A percentile compares a stretch with the other conserved stretches of the same genome.
Evolutionary conservation across 1,140 invertebrate genomes (phyloP).

Genomic region (Leptoteleia sp.): DNA sequence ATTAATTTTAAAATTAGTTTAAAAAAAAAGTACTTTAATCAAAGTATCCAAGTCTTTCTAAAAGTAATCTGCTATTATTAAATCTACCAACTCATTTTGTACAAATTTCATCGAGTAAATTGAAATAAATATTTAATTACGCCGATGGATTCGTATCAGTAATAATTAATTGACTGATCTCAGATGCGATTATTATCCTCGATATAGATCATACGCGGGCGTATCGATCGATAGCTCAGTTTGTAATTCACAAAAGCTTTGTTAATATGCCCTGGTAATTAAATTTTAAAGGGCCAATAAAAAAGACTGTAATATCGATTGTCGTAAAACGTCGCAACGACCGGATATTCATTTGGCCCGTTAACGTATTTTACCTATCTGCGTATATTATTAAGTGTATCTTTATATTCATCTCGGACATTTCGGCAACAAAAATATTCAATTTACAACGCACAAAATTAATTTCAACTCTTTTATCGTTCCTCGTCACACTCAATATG

Average conservation of each 20-base stretch:
- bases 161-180: constrained; percentile 27
- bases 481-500: constrained; percentile 2
- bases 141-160: not conserved
- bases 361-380: constrained; percentile 23
- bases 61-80: no score
- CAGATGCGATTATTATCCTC: constrained; percentile 16
- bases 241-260: constrained; percentile 26
- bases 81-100: no score
- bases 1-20: no score
- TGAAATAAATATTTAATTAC: constrained; percentile 9
- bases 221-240: constrained; percentile 5
- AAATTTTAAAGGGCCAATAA: constrained; percentile 24
- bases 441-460: constrained; percentile 29
- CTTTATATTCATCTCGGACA: constrained; percentile 26
- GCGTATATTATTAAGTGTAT: constrained; percentile 34
- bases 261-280: constrained; percentile 20
- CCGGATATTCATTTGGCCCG: constrained; percentile 25
- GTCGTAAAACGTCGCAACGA: constrained; percentile 27
- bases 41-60: no score
- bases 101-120: not conserved
- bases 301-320: constrained; percentile 29
- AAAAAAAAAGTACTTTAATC: no score
- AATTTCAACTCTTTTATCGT: constrained; percentile 26
- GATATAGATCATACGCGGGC: constrained; percentile 15
- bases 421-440: constrained; percentile 26